phyloP scores from a whole-genome alignment of 2,888 invertebrate genomes.

The Fragum fragum region DNA sequence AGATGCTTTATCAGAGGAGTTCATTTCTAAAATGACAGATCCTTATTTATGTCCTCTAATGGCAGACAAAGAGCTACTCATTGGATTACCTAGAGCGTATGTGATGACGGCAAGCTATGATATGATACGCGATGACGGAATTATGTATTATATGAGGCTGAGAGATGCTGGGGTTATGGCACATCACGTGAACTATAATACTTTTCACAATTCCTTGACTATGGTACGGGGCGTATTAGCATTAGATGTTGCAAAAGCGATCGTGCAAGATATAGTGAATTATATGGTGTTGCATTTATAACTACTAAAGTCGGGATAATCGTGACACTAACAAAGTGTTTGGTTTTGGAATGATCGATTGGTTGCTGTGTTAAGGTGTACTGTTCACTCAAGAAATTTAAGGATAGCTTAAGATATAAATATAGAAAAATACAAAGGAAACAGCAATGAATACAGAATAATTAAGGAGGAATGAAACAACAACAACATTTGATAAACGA shows the following conservation, averaged over 20 bases:
- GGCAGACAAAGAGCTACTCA: constrained; percentile 52
- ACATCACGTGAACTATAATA: constrained; percentile 55
- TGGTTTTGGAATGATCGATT: no score
- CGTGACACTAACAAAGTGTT: no score
- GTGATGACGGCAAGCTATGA: constrained; percentile 69
- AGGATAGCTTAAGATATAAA: no score
- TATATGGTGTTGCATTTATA: constrained; percentile 55
- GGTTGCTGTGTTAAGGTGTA: no score
- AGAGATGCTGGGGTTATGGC: constrained; percentile 73
- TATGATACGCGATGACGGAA: constrained; percentile 68
- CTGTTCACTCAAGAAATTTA: no score
- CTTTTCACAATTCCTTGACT: constrained; percentile 66
- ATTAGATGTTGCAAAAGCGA: constrained; percentile 43
- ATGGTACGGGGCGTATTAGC: constrained; percentile 48
- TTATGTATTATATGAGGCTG: constrained; percentile 74
- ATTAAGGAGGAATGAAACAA: no score
- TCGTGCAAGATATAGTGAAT: constrained; percentile 55
- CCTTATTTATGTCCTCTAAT: constrained; percentile 60
- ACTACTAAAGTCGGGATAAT: no score
- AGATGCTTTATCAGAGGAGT: constrained; percentile 67
- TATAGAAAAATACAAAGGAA: no score
- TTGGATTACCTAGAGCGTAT: constrained; percentile 60
- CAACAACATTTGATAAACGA: no score
- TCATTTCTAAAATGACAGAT: constrained; percentile 55
- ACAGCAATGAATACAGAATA: no score